These are phyloP conservation scores for Loripinus fragilis DNA, from an alignment of 2,888 invertebrate genomes.

Conservation along the genomic window DNA sequence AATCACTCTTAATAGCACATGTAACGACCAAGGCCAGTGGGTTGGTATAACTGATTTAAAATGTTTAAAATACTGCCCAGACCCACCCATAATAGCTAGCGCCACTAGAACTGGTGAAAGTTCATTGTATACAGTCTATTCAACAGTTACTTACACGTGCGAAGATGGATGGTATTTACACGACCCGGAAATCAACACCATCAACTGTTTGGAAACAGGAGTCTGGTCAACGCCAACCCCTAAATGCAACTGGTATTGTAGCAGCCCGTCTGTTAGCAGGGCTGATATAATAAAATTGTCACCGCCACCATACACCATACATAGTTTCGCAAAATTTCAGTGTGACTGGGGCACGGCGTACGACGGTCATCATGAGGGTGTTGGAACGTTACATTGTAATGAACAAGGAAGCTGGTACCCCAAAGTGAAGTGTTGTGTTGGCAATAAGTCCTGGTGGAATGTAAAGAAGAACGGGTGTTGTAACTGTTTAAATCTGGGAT, in stretches of 20 bases:
- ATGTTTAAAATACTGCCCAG: neutral
- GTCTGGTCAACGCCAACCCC: neutral
- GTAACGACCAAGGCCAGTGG: neutral
- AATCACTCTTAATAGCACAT: neutral
- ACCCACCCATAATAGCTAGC: neutral
- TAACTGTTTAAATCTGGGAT: neutral
- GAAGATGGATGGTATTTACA: neutral
- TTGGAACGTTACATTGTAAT: neutral
- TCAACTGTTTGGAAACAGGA: neutral
- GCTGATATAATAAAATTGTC: neutral
- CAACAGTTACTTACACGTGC: neutral
- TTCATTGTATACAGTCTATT: neutral
- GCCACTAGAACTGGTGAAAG: neutral
- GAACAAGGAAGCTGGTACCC: neutral
- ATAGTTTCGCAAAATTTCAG: neutral
- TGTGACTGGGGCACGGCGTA: neutral
- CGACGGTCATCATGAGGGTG: neutral
- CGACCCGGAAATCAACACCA: neutral
- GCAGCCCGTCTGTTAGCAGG: neutral
- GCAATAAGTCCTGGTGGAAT: neutral
- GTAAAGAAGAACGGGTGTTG: neutral
- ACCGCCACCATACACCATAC: neutral
- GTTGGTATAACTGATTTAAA: neutral
- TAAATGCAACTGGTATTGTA: neutral
- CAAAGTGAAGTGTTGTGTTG: neutral